Evolutionary conservation across 2,888 invertebrate species (phyloP), one percentile per base, ranked within the genome.

Genomic region (Melolontha melolontha): DNA sequence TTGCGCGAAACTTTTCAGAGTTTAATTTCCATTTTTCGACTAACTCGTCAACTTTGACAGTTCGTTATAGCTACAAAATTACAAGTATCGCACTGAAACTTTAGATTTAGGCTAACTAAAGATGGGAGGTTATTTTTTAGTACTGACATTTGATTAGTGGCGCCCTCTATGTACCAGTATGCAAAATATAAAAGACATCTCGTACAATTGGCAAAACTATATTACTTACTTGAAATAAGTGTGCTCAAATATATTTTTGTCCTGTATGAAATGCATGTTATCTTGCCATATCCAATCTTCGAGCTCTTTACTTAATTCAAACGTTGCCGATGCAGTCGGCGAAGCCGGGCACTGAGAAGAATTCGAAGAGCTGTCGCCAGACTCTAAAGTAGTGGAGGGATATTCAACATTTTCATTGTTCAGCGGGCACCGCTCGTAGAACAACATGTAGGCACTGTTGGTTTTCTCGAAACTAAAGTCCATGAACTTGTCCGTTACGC

Each of bases 261-360:
- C 97, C 79, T 95, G 94, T 64, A 97, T 86, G 80, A 97, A 97
- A 81, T 96, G 94, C 89, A 94, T 94, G 82, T 97, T 97, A 84
- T 97, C 97, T 80, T 95, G 92, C 97, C 97, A 97, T 75, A 97
- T 97, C 97, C 96, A 97, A 83, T 94, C 93, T 80, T 95, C 94
- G 42, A 97, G 85, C 75, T 96, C 96, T 73, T 91, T 89, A 59
- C 90, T 91, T 4, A 94, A 84, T 73, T 89, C 88, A 73, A 92
- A 85, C 5, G 84, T 78, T 11, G 75, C 70, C 8, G 72, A 72
- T 5, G 74, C 70, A 34, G 73, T 68, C 8, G 75, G 73, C 5
- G 68, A 68, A 11, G 65, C 64, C 16, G 68, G 68, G 22, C 68
- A 59, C 22, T 49, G 65, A 14, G 68, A 68, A 4, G 68, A 68